Evolutionary conservation across 2,113 vertebrate genomes (phyloP), one percentile per base, ranked within the genome.

Genomic region (Gymnocephalus cernua): DNA sequence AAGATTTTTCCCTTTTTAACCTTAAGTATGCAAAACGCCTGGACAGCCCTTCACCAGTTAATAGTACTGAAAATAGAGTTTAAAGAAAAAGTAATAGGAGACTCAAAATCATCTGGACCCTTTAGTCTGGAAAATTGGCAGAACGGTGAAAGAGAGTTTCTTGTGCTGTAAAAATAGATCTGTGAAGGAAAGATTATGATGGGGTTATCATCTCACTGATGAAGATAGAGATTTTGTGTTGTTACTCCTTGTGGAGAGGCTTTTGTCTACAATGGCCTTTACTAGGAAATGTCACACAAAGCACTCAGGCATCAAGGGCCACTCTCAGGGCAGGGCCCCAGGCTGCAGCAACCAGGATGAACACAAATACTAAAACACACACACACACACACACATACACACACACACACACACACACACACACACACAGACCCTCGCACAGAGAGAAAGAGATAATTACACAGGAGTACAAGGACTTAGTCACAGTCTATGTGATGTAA

Each of bases 181-280:
- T 45, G 32, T 62, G 44, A 65, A 59, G 47, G 45, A 59, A 15
- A 84, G 54, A 84, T 65, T 57, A 51, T n/a, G 51, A 70, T 41
- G 70, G 69, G 57, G 47, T 63, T 75, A 54, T 83, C 44, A 63
- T 85, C 65, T 59, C 62, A 47, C 54, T 14, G 57, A 72, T 56
- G 65, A 67, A 82, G 47, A 54, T 62, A 23, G 63, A 79, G 53
- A 76, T 70, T 80, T 72, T 61, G 51, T 88, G 68, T 50, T 59
- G 11, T 63, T 72, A 4, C 44, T 86, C 80, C 90, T 85, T 76
- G 73, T 61, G 84, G 84, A 88, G 75, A 87, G 69, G 73, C 74
- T 88, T 86, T 75, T 94, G 79, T 95, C 93, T 87, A 85, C 88
- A 79, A 61, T 93, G 89, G 86, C 92, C 92, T 94, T 93, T 93